Evolutionary conservation across 2,113 vertebrate genomes (phyloP).

Genomic region (Nansenia antarctica): DNA sequence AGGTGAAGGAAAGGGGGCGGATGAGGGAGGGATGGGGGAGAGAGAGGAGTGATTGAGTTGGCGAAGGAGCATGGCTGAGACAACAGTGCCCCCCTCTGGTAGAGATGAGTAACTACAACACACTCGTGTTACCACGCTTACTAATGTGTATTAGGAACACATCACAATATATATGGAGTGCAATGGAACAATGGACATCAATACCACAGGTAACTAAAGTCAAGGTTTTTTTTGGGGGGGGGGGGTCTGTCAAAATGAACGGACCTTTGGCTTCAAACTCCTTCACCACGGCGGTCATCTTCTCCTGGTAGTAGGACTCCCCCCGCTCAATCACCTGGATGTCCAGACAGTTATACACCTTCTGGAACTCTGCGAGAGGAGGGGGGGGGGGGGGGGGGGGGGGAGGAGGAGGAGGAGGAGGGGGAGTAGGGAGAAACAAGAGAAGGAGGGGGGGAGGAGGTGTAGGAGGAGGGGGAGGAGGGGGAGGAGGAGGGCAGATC

Average conservation of each 20-base stretch:
- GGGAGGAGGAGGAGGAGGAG: constrained; percentile 11
- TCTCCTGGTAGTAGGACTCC: constrained; percentile 92
- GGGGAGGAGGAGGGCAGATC: not conserved
- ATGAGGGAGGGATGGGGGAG: constrained; percentile 45
- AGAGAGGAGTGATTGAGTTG: not conserved
- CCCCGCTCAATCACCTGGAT: constrained; percentile 85
- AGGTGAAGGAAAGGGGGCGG: too few relatives aligned
- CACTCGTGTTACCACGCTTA: not conserved
- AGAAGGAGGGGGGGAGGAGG: too few relatives aligned
- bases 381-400: not conserved
- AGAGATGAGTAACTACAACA: too few relatives aligned
- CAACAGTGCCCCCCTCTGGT: constrained; percentile 59
- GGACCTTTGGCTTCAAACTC: constrained; percentile 76
- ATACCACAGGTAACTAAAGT: not conserved
- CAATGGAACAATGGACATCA: too few relatives aligned
- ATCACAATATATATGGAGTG: too few relatives aligned
- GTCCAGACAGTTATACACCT: constrained; percentile 88
- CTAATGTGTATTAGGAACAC: not conserved
- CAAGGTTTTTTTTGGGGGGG: not conserved
- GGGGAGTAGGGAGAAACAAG: too few relatives aligned
- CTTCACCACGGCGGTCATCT: constrained; percentile 86
- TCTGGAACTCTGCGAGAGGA: constrained; percentile 87
- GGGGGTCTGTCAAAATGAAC: not conserved
- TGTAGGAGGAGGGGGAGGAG: too few relatives aligned
- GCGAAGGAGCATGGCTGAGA: not conserved